A percentile compares a stretch with the other conserved stretches of the same genome.
These are phyloP conservation scores for Sebastes cheni DNA, from an alignment of 2,797 vertebrate species.

Conservation along the genomic window DNA sequence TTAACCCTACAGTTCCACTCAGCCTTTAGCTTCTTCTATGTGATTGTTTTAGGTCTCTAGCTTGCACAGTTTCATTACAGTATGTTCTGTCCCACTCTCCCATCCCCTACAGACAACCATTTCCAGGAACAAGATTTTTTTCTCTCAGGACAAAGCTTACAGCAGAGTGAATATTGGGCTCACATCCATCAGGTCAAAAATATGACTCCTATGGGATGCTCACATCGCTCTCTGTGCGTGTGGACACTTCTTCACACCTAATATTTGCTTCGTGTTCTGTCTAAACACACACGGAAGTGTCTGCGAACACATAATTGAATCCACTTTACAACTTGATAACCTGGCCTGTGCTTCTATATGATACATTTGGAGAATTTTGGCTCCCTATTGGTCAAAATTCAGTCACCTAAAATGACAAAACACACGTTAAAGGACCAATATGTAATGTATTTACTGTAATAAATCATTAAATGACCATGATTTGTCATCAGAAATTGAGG, in stretches of 20 bases:
- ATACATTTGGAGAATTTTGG: neutral
- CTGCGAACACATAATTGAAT: no score
- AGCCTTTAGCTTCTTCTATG: neutral
- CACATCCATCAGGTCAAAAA: neutral
- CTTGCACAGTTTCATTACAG: neutral
- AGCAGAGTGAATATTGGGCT: neutral
- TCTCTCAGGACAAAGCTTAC: neutral
- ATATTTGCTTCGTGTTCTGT: no score
- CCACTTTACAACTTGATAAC: neutral
- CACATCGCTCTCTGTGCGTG: neutral
- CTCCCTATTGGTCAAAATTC: neutral
- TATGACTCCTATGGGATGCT: neutral
- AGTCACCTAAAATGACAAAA: neutral
- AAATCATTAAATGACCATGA: no score
- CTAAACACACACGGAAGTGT: no score
- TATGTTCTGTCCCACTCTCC: neutral
- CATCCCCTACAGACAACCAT: neutral
- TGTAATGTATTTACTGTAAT: no score
- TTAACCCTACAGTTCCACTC: neutral
- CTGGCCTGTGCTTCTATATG: neutral
- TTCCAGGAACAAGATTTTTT: neutral
- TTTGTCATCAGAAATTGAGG: no score
- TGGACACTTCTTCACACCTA: neutral
- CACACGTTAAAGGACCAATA: neutral
- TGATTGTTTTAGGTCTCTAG: neutral